Evolutionary conservation across 2,113 vertebrate genomes (phyloP), one percentile per base, ranked within the genome.

Genomic region (Xenotilapia longispinis): DNA sequence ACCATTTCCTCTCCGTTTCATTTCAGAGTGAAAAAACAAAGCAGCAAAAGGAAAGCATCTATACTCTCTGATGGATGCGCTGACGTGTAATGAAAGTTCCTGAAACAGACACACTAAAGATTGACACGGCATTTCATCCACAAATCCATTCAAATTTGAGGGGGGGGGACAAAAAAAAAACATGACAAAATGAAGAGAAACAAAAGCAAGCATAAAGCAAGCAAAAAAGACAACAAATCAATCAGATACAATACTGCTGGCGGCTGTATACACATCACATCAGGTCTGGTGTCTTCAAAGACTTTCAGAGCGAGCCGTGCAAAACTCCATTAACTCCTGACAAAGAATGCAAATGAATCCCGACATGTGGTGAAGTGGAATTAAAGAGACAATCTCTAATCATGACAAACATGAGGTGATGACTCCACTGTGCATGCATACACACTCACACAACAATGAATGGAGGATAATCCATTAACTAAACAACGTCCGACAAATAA

Each of bases 301-400:
- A 99, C 98, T 99, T 96, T 98, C 97, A 97, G 97, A 98, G 97
- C 96, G 96, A 98, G 97, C 97, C 97, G 97, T 97, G 90, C 89
- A 94, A 94, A 98, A 98, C 98, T 98, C 98, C 98, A 99, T 99
- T 99, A 99, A 99, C 98, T 99, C 98, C 97, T 98, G 98, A 99
- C 98, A 99, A 99, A 99, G 97, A 99, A 98, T 98, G 98, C 98
- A 99, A 99, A 99, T 99, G 98, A 98, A 99, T 98, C 97, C 97
- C 97, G 97, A 98, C 98, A 98, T 98, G 98, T 98, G 98, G 98
- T 97, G 98, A 97, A 97, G 98, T 96, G 97, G 97, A 98, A 98
- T 98, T 99, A 99, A 98, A 98, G 97, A 97, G 92, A 97, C 98
- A 97, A 97, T 96, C 97, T 98, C 98, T 98, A 98, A 99, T 98